Conservation (phyloP, 1,140 invertebrate genomes). For the Battus philenor region DNA sequence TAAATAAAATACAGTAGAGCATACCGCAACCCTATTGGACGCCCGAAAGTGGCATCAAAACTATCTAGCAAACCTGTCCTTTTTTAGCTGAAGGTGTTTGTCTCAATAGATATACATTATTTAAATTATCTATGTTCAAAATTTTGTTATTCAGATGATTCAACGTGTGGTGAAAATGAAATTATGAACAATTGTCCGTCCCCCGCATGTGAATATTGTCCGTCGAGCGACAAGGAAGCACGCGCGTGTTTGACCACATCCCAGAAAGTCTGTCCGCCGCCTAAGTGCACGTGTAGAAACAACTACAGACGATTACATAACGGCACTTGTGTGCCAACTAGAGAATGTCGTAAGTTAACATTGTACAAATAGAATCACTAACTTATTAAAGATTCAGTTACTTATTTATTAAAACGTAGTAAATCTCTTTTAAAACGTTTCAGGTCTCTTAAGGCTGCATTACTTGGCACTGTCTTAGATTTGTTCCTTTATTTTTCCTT, state of each 20-base stretch:
- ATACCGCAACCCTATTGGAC: too few species aligned
- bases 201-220: slow-evolving; percentile 28
- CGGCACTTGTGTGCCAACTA: slow-evolving; percentile 33
- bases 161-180: slow-evolving; percentile 24
- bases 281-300: slow-evolving; percentile 28
- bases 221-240: slow-evolving; percentile 22
- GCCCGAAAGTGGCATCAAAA: too few species aligned
- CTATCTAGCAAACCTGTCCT: not conserved
- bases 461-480: too few species aligned
- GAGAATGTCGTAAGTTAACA: slow-evolving; percentile 38
- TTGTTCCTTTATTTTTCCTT: too few species aligned
- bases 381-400: too few species aligned
- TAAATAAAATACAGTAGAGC: not conserved
- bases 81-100: not conserved
- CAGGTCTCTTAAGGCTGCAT: too few species aligned
- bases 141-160: not conserved
- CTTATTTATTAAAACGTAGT: too few species aligned
- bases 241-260: slow-evolving; percentile 7
- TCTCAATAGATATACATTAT: not conserved
- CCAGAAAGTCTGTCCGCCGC: slow-evolving; percentile 18
- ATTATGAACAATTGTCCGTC: slow-evolving; percentile 30
- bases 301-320: slow-evolving; percentile 28
- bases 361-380: too few species aligned
- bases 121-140: not conserved
- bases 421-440: too few species aligned